Evolutionary conservation across 2,888 invertebrate genomes (phyloP).

Genomic region (Diarsia rubi): DNA sequence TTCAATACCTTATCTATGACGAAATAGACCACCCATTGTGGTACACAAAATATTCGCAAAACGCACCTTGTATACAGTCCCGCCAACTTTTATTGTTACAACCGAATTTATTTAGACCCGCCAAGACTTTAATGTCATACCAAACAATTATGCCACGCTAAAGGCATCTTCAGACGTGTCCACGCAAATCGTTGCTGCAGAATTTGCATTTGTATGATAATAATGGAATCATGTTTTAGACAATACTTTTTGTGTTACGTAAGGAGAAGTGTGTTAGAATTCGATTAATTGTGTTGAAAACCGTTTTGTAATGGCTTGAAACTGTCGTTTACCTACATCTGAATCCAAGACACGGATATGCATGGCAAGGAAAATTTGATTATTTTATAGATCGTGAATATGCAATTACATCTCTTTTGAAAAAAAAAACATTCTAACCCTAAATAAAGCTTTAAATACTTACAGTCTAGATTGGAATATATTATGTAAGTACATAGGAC

Average conservation of each 20-base stretch:
- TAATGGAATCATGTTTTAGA: constrained; percentile 25
- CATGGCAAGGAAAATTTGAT: background rate
- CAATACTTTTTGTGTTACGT: constrained; percentile 29
- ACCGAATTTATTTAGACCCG: constrained; percentile 71
- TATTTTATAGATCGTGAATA: background rate
- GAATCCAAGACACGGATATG: background rate
- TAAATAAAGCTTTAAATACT: background rate
- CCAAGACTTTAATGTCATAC: constrained; percentile 70
- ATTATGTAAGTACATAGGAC: too few species aligned
- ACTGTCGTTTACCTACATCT: background rate
- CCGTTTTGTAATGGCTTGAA: background rate
- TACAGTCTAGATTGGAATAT: too few species aligned
- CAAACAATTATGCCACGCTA: constrained; percentile 62
- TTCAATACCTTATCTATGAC: constrained; percentile 49
- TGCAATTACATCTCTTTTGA: background rate
- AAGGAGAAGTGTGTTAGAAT: constrained; percentile 23
- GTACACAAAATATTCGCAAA: constrained; percentile 66
- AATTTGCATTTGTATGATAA: constrained; percentile 34
- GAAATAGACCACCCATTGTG: constrained; percentile 65
- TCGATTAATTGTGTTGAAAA: background rate
- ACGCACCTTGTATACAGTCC: constrained; percentile 68
- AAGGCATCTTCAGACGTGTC: constrained; percentile 44
- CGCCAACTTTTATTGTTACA: constrained; percentile 74
- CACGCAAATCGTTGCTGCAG: constrained; percentile 35
- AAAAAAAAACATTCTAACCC: background rate